Conservation (phyloP, 2,888 invertebrate species). For the Apodemia mormo region DNA sequence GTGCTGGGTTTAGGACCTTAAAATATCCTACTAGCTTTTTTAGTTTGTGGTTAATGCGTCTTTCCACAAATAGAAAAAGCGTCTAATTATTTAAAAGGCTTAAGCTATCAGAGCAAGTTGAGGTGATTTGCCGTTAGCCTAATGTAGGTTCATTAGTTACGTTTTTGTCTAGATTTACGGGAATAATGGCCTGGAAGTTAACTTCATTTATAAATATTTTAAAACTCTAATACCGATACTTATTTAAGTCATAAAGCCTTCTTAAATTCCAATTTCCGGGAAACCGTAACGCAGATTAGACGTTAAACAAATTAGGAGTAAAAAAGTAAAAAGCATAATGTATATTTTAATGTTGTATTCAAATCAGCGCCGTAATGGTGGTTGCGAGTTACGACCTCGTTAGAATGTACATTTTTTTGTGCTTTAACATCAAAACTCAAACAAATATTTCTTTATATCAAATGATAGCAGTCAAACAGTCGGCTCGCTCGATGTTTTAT, state of each 20-base stretch:
- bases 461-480: too few relatives aligned
- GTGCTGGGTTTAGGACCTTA: too few relatives aligned
- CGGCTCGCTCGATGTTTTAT: too few relatives aligned
- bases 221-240: not conserved
- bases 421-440: not conserved
- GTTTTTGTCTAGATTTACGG: too few relatives aligned
- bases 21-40: too few relatives aligned
- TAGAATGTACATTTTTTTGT: conserved; percentile 3
- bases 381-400: conserved; percentile 5
- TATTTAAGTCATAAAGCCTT: not conserved
- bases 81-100: too few relatives aligned
- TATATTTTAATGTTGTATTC: conserved; percentile 15
- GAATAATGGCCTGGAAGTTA: not conserved
- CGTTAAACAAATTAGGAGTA: not conserved
- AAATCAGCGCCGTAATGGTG: conserved; percentile 5
- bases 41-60: too few relatives aligned
- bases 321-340: not conserved
- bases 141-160: too few relatives aligned
- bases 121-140: too few relatives aligned
- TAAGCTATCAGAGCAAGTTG: too few relatives aligned
- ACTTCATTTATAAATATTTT: not conserved
- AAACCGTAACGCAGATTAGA: not conserved
- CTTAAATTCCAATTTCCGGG: conserved; percentile 1
- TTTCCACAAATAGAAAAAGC: too few relatives aligned
- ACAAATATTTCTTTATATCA: not conserved